These are phyloP conservation scores for Lamprologus ornatipinnis DNA, from an alignment of 2,113 vertebrate genomes.

Conservation along the genomic window DNA sequence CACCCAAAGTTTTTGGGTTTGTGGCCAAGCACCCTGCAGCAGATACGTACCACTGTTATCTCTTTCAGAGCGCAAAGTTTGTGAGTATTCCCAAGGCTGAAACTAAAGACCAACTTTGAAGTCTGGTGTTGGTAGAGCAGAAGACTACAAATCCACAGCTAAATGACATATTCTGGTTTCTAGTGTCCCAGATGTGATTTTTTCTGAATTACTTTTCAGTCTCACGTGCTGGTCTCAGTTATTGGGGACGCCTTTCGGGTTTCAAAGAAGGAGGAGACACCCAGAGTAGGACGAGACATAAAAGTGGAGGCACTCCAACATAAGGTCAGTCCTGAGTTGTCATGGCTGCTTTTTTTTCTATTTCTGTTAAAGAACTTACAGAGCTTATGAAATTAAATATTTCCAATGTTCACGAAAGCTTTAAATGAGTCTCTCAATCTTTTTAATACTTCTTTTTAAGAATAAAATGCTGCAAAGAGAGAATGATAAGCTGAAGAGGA, in stretches of 20 bases:
- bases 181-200: not conserved
- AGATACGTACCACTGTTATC: conserved; percentile 65
- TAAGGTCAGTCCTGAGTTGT: conserved; percentile 46
- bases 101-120: not conserved
- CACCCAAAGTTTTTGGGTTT: conserved; percentile 67
- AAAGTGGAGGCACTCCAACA: conserved; percentile 72
- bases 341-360: not conserved
- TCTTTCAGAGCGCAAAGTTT: conserved; percentile 69
- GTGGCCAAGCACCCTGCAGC: conserved; percentile 62
- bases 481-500: conserved; percentile 61
- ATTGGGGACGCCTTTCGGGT: conserved; percentile 62
- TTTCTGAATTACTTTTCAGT: conserved; percentile 24
- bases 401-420: not conserved
- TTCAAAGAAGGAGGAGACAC: conserved; percentile 4
- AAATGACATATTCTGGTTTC: not conserved
- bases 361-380: not conserved
- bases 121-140: not conserved
- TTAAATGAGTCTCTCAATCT: not conserved
- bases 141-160: not conserved
- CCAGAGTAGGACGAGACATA: conserved; percentile 56
- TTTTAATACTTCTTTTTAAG: conserved; percentile 17
- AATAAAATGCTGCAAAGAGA: conserved; percentile 71
- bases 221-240: conserved; percentile 64
- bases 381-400: not conserved
- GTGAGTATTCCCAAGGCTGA: conserved; percentile 43